These are phyloP conservation scores for Hypotaenidia okinawae DNA, from an alignment of 2,797 vertebrate species.

Conservation along the genomic window DNA sequence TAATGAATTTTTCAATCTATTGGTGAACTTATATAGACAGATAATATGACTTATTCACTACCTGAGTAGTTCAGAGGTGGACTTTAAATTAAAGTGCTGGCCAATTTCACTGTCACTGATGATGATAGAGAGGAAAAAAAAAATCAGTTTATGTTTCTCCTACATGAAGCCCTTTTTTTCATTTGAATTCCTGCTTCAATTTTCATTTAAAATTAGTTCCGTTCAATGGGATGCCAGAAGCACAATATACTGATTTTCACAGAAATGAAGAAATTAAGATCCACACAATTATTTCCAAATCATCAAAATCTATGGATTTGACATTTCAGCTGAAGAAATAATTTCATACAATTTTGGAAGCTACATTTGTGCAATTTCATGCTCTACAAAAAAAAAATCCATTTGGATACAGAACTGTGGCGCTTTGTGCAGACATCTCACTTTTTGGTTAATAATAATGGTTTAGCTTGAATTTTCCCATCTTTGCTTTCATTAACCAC, in stretches of 20 bases:
- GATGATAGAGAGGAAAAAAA: neutral
- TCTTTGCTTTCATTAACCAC: constrained; percentile 35
- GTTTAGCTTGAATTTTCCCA: neutral
- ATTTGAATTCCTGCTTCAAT: constrained; percentile 12
- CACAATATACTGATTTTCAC: constrained; percentile 31
- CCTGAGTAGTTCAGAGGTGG: constrained; percentile 29
- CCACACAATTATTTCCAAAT: constrained; percentile 67
- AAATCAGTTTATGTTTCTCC: neutral
- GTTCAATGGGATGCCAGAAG: constrained; percentile 34
- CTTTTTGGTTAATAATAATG: constrained; percentile 10
- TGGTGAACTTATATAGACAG: neutral
- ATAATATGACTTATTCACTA: constrained; percentile 38
- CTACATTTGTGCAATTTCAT: constrained; percentile 65
- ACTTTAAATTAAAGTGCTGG: constrained; percentile 16
- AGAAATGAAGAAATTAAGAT: constrained; percentile 56
- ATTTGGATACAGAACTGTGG: constrained; percentile 51
- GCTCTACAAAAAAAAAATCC: constrained; percentile 60
- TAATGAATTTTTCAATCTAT: constrained; percentile 24
- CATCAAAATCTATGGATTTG: constrained; percentile 64
- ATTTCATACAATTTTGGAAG: constrained; percentile 64
- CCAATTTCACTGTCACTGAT: neutral
- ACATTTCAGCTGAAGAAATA: constrained; percentile 61
- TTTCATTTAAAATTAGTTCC: constrained; percentile 34
- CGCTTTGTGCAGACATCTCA: constrained; percentile 36
- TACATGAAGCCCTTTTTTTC: neutral